These are phyloP conservation scores for Conger conger DNA, from an alignment of 2,113 vertebrate genomes.

Conservation along the genomic window DNA sequence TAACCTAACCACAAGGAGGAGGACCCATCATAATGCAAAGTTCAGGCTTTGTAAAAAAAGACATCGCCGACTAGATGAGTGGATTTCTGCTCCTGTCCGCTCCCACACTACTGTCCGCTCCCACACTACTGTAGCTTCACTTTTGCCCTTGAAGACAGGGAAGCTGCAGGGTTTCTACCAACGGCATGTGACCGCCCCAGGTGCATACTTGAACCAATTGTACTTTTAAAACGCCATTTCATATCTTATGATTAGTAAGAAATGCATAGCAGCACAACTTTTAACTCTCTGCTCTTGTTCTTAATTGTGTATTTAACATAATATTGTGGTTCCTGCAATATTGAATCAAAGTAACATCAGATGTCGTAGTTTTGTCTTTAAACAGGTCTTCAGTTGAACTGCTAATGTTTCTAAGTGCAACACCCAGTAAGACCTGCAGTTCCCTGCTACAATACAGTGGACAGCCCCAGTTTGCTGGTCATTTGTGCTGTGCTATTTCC, in stretches of 20 bases:
- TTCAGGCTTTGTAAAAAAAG: neutral
- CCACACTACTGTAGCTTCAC: neutral
- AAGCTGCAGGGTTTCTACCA: neutral
- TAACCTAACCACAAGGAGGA: neutral
- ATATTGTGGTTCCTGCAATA: neutral
- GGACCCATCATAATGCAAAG: neutral
- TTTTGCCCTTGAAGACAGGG: conserved; percentile 1
- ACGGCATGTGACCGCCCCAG: neutral
- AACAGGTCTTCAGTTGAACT: too few species aligned
- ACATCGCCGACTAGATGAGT: neutral
- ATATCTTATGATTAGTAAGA: neutral
- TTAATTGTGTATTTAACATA: too few species aligned
- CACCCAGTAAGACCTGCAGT: neutral
- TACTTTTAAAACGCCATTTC: neutral
- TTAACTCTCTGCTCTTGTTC: neutral
- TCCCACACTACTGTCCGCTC: neutral
- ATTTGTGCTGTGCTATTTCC: neutral
- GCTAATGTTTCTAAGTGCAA: neutral
- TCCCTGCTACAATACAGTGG: neutral
- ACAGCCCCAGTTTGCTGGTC: neutral
- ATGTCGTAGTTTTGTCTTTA: neutral
- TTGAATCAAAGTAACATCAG: neutral
- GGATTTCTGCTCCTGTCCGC: neutral
- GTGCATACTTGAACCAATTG: neutral
- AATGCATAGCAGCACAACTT: neutral